Percentiles rank a stretch among this genome's conserved stretches.
Conservation (phyloP, 2,888 invertebrate species). For the Amphimallon solstitiale region DNA sequence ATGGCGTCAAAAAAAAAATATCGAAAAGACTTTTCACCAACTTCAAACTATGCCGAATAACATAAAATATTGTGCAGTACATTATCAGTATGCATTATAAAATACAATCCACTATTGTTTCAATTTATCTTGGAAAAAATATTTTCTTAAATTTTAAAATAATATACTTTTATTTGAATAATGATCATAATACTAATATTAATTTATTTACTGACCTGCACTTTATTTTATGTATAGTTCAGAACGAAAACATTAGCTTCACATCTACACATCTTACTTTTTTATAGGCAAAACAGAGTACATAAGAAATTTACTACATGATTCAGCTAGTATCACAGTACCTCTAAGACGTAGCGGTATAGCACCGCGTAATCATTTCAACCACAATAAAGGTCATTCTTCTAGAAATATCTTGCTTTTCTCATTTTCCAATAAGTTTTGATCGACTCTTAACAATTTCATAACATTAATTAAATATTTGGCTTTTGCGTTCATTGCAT, state of each 20-base stretch:
- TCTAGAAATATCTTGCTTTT: not conserved
- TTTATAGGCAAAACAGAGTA: slow-evolving; percentile 61
- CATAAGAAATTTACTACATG: slow-evolving; percentile 61
- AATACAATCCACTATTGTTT: not conserved
- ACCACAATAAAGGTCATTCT: slow-evolving; percentile 58
- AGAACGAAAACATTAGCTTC: not conserved
- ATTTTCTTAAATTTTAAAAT: not conserved
- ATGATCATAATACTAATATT: not conserved
- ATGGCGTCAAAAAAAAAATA: not conserved
- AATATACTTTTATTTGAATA: not conserved
- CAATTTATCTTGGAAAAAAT: not conserved
- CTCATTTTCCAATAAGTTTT: not conserved
- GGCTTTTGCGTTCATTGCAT: too few relatives aligned
- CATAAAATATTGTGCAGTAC: too few relatives aligned
- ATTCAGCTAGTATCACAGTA: slow-evolving; percentile 61
- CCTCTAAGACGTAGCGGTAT: slow-evolving; percentile 58
- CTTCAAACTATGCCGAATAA: too few relatives aligned
- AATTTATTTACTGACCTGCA: not conserved
- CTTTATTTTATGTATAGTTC: slow-evolving; percentile 5
- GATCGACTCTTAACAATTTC: not conserved
- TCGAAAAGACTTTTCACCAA: not conserved
- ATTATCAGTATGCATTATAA: too few relatives aligned
- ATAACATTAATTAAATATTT: not conserved
- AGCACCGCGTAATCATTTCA: slow-evolving; percentile 60
- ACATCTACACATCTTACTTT: not conserved